Base-by-base conservation (phyloP, 2,113 vertebrate genomes). In the Uropsilus gracilis region DNA sequence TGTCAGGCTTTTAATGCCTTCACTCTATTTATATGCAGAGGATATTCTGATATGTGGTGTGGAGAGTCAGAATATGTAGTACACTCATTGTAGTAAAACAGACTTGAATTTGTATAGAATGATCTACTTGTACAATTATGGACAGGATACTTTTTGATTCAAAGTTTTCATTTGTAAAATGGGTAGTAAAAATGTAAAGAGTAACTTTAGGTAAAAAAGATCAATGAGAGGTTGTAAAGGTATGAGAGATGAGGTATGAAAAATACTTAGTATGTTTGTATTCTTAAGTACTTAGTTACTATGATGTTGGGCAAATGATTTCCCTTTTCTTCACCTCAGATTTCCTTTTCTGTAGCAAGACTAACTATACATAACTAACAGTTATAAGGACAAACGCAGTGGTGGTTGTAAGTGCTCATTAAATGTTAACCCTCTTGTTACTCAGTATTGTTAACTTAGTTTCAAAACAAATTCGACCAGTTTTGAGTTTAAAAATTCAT, bases 401-500 rank as follows among this genome's bases (percentile, higher is more conserved):
- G 94, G 68, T 86, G 72, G 10, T 30, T 78, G 6, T 37, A 87
- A 14, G 24, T 55, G 30, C 28, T 94, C 17, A 80, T 50, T 94
- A 55, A 78, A 39, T 95, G 30, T 91, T 93, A 73, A 82, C 81
- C 71, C 32, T 90, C 16, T 37, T 83, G 4, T 82, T 90, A 55
- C 18, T 85, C 86, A 24, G 89, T 84, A 55, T 69, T 86, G 30
- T 64, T 81, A 34, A 82, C 87, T 75, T 16, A 82, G 34, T 53
- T 78, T 86, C 32, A 61, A 26, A 71, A 81, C 20, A 80, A 46
- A 76, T 76, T 59, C 37, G 39, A 90, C 10, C 6, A 72, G 68
- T 88, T 96, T 95, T 72, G 77, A 90, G 24, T 89, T 77, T 81
- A 22, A 68, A 91, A 93, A 86, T 84, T 95, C 39, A 32, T 86